A percentile compares a stretch with the other conserved stretches of the same genome.
These are phyloP conservation scores for Acleris holmiana DNA, from an alignment of 2,888 invertebrate species.

Conservation along the genomic window DNA sequence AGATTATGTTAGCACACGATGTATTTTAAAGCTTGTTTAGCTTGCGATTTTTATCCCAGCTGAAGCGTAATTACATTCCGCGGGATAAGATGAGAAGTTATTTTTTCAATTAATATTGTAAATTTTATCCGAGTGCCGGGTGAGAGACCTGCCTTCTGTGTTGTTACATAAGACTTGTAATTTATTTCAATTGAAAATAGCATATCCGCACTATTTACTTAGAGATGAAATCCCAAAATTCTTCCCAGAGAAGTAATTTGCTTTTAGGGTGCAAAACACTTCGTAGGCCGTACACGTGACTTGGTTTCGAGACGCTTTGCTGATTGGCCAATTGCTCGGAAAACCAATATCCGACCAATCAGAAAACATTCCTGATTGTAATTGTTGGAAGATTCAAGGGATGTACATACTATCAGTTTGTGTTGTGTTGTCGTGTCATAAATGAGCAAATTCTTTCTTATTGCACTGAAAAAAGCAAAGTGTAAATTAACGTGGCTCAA, in stretches of 20 bases:
- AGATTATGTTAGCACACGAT: slow-evolving; percentile 1
- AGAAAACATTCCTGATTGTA: slow-evolving; percentile 28
- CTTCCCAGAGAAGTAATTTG: slow-evolving; percentile 6
- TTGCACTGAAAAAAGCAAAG: no score
- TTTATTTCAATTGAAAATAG: no score
- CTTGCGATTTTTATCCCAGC: slow-evolving; percentile 6
- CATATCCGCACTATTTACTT: no score
- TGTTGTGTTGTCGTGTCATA: no score
- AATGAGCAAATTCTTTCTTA: no score
- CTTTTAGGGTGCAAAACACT: slow-evolving; percentile 13
- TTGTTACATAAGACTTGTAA: no score
- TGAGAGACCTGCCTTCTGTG: neutral
- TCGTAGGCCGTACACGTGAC: slow-evolving; percentile 27
- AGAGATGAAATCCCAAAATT: slow-evolving; percentile 17
- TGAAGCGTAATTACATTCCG: slow-evolving; percentile 22
- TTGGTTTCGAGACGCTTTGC: slow-evolving; percentile 8
- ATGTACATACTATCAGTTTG: no score
- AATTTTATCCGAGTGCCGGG: slow-evolving; percentile 12
- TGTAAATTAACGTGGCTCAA: no score
- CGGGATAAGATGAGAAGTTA: slow-evolving; percentile 25
- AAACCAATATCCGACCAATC: slow-evolving; percentile 33
- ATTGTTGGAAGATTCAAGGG: slow-evolving; percentile 10
- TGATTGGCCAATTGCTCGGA: slow-evolving; percentile 28
- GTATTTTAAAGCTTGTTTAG: slow-evolving; percentile 1
- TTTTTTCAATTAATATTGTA: slow-evolving; percentile 27